These are phyloP conservation scores for Metallyticus violacea DNA, from an alignment of 2,888 invertebrate genomes.

Conservation along the genomic window DNA sequence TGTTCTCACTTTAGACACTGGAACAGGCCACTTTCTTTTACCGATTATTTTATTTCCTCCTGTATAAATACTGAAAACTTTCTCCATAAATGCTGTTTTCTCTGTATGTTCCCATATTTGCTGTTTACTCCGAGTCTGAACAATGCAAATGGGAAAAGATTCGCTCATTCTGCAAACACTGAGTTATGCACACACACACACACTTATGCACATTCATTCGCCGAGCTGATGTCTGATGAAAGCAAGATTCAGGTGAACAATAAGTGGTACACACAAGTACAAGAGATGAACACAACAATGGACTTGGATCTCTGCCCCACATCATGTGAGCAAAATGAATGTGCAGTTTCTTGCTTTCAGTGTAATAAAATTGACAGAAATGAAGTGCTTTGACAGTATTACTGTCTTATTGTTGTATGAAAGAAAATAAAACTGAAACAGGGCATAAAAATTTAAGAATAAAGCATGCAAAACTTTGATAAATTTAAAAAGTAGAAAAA, in stretches of 20 bases:
- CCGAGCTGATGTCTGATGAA: background rate
- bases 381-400: background rate
- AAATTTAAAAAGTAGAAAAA: background rate
- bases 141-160: background rate
- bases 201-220: background rate
- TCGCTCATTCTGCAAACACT: background rate
- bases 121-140: background rate
- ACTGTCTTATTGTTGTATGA: background rate
- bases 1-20: too few species aligned
- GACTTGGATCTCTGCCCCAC: background rate
- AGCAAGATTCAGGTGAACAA: background rate
- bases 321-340: background rate
- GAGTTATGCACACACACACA: background rate
- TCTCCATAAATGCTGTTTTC: background rate
- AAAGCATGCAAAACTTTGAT: background rate
- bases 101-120: background rate
- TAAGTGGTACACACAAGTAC: background rate
- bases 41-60: background rate
- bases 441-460: background rate
- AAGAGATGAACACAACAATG: background rate
- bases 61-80: background rate
- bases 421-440: background rate
- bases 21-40: background rate
- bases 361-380: background rate
- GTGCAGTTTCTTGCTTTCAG: background rate